These are phyloP conservation scores for Diarsia brunnea DNA, from an alignment of 2,888 invertebrate species.

Conservation along the genomic window DNA sequence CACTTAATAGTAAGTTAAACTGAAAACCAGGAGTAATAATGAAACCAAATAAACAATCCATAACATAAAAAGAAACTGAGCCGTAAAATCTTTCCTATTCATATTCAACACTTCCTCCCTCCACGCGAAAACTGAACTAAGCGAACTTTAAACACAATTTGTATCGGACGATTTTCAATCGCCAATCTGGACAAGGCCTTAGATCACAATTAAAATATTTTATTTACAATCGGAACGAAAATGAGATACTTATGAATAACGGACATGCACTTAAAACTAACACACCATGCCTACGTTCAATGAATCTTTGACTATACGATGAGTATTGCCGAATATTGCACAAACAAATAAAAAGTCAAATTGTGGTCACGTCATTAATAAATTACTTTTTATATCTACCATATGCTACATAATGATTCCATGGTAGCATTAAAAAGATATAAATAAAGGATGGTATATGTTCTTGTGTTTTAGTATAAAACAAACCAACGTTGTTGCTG, in stretches of 20 bases:
- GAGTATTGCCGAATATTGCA: constrained; percentile 90
- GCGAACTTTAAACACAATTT: constrained; percentile 33
- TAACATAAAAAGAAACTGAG: constrained; percentile 54
- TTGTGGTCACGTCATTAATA: constrained; percentile 62
- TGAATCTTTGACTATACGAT: constrained; percentile 82
- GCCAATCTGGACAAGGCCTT: constrained; percentile 63
- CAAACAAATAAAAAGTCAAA: constrained; percentile 74
- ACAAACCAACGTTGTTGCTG: not conserved
- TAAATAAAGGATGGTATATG: no score
- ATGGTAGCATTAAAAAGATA: constrained; percentile 4
- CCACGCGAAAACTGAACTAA: constrained; percentile 38
- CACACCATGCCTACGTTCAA: constrained; percentile 76
- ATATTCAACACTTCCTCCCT: constrained; percentile 49
- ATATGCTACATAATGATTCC: constrained; percentile 39
- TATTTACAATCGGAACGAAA: constrained; percentile 73
- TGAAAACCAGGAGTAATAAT: constrained; percentile 37
- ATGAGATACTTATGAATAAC: constrained; percentile 71
- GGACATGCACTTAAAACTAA: constrained; percentile 82
- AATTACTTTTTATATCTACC: constrained; percentile 55
- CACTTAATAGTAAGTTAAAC: constrained; percentile 35
- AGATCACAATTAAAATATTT: constrained; percentile 47
- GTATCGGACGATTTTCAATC: constrained; percentile 60
- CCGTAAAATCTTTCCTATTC: constrained; percentile 52
- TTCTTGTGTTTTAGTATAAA: not conserved
- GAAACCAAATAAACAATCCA: constrained; percentile 54